Evolutionary conservation across 2,797 vertebrate species (phyloP).

Genomic region (Semaprochilodus insignis): DNA sequence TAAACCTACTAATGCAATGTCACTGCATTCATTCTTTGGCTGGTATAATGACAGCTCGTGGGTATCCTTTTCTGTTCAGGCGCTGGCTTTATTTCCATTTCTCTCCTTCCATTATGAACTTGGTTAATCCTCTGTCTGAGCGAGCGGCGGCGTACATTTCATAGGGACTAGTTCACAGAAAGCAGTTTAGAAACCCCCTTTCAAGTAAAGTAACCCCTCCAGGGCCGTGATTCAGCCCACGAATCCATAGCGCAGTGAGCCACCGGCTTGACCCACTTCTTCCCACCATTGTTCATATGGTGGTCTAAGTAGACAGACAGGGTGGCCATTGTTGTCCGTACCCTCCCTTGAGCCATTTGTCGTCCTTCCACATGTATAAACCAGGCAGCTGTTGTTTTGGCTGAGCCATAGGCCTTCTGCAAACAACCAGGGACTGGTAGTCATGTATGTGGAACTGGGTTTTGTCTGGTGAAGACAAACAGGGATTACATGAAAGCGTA

Average conservation of each 20-base stretch:
- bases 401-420: conserved; percentile 19
- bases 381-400: conserved; percentile 53
- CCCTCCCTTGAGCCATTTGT: conserved; percentile 18
- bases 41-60: conserved; percentile 8
- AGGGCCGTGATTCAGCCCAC: conserved; percentile 15
- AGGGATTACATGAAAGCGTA: conserved; percentile 40
- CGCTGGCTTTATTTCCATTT: conserved; percentile 8
- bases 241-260: background rate
- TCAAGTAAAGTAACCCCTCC: conserved; percentile 34
- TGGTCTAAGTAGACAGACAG: conserved; percentile 17
- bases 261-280: conserved; percentile 48
- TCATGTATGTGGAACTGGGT: background rate
- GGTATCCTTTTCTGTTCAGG: conserved; percentile 11
- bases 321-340: conserved; percentile 28
- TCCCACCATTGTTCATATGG: conserved; percentile 31
- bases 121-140: conserved; percentile 18
- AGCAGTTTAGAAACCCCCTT: conserved; percentile 12
- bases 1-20: conserved; percentile 17
- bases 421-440: background rate
- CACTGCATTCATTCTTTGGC: background rate
- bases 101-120: conserved; percentile 6
- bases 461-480: conserved; percentile 24
- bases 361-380: conserved; percentile 14
- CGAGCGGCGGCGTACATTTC: conserved; percentile 4
- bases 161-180: background rate